Evolutionary conservation across 2,888 invertebrate genomes (phyloP), one percentile per base, ranked within the genome.

Genomic region (Campopleginae sp.): DNA sequence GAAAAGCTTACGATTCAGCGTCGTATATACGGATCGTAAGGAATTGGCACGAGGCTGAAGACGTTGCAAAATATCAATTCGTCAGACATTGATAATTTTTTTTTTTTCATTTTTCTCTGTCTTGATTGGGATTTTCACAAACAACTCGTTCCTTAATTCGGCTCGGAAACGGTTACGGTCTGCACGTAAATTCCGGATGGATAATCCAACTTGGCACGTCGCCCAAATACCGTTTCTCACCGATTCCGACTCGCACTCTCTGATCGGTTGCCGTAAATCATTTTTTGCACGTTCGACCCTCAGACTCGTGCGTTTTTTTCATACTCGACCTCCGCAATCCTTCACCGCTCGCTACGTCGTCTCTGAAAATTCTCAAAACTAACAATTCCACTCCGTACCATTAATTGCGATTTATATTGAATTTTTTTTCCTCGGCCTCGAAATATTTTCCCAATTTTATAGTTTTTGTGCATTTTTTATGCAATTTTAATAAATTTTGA

Each of bases 1-100:
- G 17, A 10, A 46, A 46, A 46, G 65, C 0, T n/a, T 19, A 76
- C 75, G 63, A 84, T 84, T 84, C 84, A 84, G 84, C 65, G 63
- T 76, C 84, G 84, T 84, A 84, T 80, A 66, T 63, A 70, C 31
- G 8, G 14, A 42, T 27, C 38, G 14, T 27, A 14, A 65, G 3
- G 19, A 76, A 63, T 76, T 84, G 80, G 84, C 84, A 84, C 84
- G 84, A 63, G 51, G 80, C 84, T 84, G 84, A 84, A 80, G 63
- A 66, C 66, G 66, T 76, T 65, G 44, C 17, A 6, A 48, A 33
- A 38, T 65, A 66, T 33, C 33, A 23, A 66, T 65, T 42, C 33
- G 17, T 14, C 7, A 10, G 23, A 23, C 54, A 23, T 0, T 23
- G 10, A 23, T 23, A 2, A 54, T 54, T 23, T 54, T 54, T 23